phyloP scores from a whole-genome alignment of 2,888 invertebrate species.

The Liodrosophila aerea region DNA sequence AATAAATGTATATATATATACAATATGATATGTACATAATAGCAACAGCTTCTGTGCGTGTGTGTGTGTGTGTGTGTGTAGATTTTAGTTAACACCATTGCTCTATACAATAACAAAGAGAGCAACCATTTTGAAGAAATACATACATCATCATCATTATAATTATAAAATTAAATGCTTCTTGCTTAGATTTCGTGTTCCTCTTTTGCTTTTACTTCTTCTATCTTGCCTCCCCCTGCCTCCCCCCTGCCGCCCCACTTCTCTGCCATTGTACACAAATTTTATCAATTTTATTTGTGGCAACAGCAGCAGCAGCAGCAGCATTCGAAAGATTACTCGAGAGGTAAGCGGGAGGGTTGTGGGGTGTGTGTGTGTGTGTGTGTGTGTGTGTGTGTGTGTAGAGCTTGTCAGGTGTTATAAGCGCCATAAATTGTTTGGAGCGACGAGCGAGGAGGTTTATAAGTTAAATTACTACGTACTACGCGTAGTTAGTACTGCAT shows the following conservation, averaged over 20 bases:
- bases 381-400: too few relatives aligned
- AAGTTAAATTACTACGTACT: conserved; percentile 25
- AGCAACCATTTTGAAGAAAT: conserved; percentile 63
- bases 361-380: too few relatives aligned
- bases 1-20: conserved; percentile 45
- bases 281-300: conserved; percentile 74
- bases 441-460: conserved; percentile 38
- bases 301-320: conserved; percentile 22
- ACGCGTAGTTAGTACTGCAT: conserved; percentile 24
- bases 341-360: too few relatives aligned
- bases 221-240: neutral
- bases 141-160: conserved; percentile 70
- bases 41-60: conserved; percentile 62
- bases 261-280: conserved; percentile 31
- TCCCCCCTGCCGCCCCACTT: neutral
- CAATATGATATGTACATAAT: conserved; percentile 51
- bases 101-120: conserved; percentile 37
- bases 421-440: conserved; percentile 49
- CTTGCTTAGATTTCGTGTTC: conserved; percentile 38
- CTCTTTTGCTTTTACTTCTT: too few relatives aligned
- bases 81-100: conserved; percentile 45
- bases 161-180: conserved; percentile 71
- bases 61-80: conserved; percentile 16
- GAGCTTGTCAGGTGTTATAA: conserved; percentile 68
- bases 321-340: neutral